Evolutionary conservation across 2,888 invertebrate genomes (phyloP).

Genomic region (Schizotus pectinicornis): DNA sequence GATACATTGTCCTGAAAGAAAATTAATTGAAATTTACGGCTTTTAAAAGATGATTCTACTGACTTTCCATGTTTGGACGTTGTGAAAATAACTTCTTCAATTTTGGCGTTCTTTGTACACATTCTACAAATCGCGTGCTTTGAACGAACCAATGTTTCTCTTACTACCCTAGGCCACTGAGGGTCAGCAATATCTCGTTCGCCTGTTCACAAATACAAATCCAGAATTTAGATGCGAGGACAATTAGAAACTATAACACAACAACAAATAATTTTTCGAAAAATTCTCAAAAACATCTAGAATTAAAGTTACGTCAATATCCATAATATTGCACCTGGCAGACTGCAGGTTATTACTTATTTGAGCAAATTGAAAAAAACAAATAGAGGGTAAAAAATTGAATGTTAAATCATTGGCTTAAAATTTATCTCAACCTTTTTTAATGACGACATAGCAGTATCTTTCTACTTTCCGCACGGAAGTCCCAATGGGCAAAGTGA

Average conservation of each 20-base stretch:
- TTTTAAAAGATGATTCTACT: conserved; percentile 42
- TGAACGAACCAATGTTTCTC: conserved; percentile 71
- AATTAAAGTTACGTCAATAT: too few species aligned
- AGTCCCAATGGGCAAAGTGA: conserved; percentile 63
- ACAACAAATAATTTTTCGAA: too few species aligned
- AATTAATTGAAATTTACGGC: conserved; percentile 14
- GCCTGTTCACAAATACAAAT: conserved; percentile 49
- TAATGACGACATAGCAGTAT: conserved; percentile 83
- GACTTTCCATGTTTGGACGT: conserved; percentile 77
- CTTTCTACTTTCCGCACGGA: conserved; percentile 62
- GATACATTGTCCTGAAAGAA: conserved; percentile 67
- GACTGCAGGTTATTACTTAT: too few species aligned
- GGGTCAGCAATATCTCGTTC: conserved; percentile 59
- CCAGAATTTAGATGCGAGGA: too few species aligned
- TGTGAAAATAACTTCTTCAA: conserved; percentile 80
- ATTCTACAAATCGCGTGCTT: conserved; percentile 78
- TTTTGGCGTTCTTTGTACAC: conserved; percentile 75
- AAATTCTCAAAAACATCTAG: too few species aligned
- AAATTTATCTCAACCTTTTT: conserved; percentile 67
- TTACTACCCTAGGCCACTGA: conserved; percentile 82
- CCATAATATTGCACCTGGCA: too few species aligned
- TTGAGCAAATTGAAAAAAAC: too few species aligned
- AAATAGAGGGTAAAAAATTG: too few species aligned
- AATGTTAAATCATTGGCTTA: not conserved
- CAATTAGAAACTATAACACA: too few species aligned